Percentiles rank a stretch among this genome's conserved stretches.
These are phyloP conservation scores for Cepaea hortensis DNA, from an alignment of 2,888 invertebrate genomes.

Conservation along the genomic window DNA sequence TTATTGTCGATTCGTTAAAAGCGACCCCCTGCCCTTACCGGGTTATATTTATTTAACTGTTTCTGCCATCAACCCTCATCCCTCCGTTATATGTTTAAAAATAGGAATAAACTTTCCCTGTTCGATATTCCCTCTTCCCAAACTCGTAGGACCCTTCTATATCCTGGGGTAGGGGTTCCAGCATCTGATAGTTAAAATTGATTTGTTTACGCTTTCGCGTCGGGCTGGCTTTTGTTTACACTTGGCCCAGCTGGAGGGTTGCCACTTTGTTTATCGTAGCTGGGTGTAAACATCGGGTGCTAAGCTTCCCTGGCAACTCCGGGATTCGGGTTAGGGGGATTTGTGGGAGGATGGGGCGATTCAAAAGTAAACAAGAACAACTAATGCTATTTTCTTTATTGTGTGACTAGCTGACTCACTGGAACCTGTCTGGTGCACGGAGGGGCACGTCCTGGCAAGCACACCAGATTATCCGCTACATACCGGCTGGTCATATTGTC, in stretches of 20 bases:
- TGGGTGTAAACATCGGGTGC: conserved; percentile 47
- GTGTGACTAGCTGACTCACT: conserved; percentile 34
- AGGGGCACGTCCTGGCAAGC: background rate
- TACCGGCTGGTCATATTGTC: conserved; percentile 18
- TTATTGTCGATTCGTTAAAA: background rate
- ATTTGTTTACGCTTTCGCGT: conserved; percentile 46
- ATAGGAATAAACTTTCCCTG: background rate
- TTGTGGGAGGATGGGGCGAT: background rate
- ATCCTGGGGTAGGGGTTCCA: conserved; percentile 12
- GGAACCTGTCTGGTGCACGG: conserved; percentile 7
- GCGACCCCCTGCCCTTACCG: too few relatives aligned
- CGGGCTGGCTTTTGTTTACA: conserved; percentile 41
- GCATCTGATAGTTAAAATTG: conserved; percentile 41
- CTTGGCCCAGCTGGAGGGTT: conserved; percentile 42
- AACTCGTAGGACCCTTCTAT: background rate
- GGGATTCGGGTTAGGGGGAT: background rate
- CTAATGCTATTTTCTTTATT: conserved; percentile 45
- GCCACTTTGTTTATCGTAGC: conserved; percentile 48
- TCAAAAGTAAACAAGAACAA: conserved; percentile 42
- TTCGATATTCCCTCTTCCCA: background rate
- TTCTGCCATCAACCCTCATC: background rate
- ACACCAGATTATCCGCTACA: background rate
- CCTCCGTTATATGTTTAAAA: background rate
- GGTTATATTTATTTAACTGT: too few relatives aligned
- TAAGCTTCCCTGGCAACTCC: conserved; percentile 40